A percentile compares a stretch with the other conserved stretches of the same genome.
Evolutionary conservation across 2,888 invertebrate species (phyloP).

Genomic region (Nectonema munidae): DNA sequence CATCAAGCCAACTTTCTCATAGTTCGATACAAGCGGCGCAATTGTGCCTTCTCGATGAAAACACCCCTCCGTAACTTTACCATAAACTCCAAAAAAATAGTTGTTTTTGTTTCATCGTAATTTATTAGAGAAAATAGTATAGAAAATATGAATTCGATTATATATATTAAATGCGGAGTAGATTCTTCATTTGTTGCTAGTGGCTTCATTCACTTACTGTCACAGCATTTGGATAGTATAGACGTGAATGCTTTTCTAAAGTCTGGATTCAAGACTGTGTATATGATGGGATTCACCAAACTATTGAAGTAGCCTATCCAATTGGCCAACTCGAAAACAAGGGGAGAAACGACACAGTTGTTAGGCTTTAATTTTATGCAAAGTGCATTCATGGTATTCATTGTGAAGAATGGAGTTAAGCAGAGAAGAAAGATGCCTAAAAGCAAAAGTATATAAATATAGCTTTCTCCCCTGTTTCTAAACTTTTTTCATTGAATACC

Average conservation of each 20-base stretch:
- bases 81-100: too few species aligned
- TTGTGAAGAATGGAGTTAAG: conserved; percentile 96
- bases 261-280: conserved; percentile 76
- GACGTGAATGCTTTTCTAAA: conserved; percentile 45
- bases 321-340: conserved; percentile 58
- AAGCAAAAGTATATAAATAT: neutral
- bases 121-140: too few species aligned
- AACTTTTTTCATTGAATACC: neutral
- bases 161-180: too few species aligned
- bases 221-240: conserved; percentile 24
- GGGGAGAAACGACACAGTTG: conserved; percentile 17
- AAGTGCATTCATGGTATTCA: conserved; percentile 77
- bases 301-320: conserved; percentile 85
- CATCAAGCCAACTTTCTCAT: too few species aligned
- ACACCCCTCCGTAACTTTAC: too few species aligned
- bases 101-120: too few species aligned
- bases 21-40: too few species aligned
- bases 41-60: too few species aligned
- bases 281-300: conserved; percentile 45
- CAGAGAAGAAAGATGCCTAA: conserved; percentile 79
- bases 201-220: too few species aligned
- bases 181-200: too few species aligned
- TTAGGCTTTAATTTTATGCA: conserved; percentile 36
- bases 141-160: too few species aligned
- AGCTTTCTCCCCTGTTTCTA: neutral